Evolutionary conservation across 2,888 invertebrate genomes (phyloP).

Genomic region (Diabrotica balteata): DNA sequence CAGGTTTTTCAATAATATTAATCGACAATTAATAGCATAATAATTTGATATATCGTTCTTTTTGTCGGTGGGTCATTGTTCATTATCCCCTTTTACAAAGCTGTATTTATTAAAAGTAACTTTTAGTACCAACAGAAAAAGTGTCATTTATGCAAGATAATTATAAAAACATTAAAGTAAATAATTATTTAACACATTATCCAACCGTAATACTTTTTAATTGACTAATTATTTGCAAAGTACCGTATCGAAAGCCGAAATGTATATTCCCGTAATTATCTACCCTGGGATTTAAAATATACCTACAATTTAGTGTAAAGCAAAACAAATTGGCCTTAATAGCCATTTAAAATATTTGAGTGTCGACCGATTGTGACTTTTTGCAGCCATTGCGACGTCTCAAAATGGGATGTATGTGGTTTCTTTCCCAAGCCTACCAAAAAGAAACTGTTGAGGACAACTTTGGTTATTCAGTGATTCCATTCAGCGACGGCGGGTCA

Average conservation of each 20-base stretch:
- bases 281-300: constrained; percentile 46
- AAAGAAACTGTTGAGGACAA: constrained; percentile 42
- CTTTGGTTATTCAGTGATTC: constrained; percentile 33
- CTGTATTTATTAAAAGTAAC: no score
- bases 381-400: constrained; percentile 36
- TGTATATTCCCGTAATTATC: constrained; percentile 30
- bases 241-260: constrained; percentile 27
- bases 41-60: no score
- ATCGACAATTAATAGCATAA: no score
- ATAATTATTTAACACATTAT: no score
- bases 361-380: constrained; percentile 44
- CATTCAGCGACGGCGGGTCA: constrained; percentile 19
- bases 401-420: constrained; percentile 39
- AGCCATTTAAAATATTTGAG: constrained; percentile 45
- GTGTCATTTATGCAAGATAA: no score
- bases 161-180: no score
- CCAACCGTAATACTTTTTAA: no score
- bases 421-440: constrained; percentile 43
- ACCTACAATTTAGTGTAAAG: constrained; percentile 46
- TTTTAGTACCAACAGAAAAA: no score
- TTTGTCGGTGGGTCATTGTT: no score
- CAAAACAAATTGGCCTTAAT: constrained; percentile 49
- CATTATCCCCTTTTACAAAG: no score
- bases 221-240: constrained; percentile 1
- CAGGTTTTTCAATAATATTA: no score